Evolutionary conservation across 1,140 invertebrate genomes (phyloP), one percentile per base, ranked within the genome.

Genomic region (Mycetomoellerius zeteki): DNA sequence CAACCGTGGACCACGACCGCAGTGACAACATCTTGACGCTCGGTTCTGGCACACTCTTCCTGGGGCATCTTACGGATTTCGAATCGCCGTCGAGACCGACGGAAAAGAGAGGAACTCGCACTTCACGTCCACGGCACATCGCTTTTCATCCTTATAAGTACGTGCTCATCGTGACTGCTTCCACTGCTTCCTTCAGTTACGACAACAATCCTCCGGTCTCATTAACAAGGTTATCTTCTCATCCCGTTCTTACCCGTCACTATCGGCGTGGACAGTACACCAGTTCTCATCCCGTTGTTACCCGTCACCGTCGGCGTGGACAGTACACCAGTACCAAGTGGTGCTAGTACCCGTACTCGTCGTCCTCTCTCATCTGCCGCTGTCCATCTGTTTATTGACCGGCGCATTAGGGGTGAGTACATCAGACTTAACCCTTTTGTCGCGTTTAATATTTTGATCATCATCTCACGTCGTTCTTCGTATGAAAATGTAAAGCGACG

Each of bases 191-290:
- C 54, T 24, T 19, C 56, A 24, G 21, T 24, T 33, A 19, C n/a
- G 27, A 14, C 19, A 37, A 67, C 62, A 62, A 47, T 8, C 14
- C 16, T 27, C 21, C 50, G 47, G 71, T 47, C 19, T n/a, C 43
- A 62, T n/a, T 71, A 72, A 76, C 21, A 76, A 89, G 84, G 56
- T 85, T 90, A 90, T 89, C 72, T 87, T 50, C 73, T 75, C 73
- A 37, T 72, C 56, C 47, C 52, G 50, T 88, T 43, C 54, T 58
- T 71, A 75, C 12, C 73, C 72, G 58, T 65, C 72, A 62, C 86
- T 65, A 56, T 77, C 76, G 69, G 16, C 86, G 21, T n/a, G n/a
- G n/a, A n/a, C n/a, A n/a, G n/a, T n/a, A n/a, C n/a, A n/a, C n/a
- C n/a, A n/a, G n/a, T n/a, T n/a, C n/a, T n/a, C n/a, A n/a, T n/a